These are phyloP conservation scores for Aphis gossypii DNA, from an alignment of 1,140 invertebrate species.

Conservation along the genomic window DNA sequence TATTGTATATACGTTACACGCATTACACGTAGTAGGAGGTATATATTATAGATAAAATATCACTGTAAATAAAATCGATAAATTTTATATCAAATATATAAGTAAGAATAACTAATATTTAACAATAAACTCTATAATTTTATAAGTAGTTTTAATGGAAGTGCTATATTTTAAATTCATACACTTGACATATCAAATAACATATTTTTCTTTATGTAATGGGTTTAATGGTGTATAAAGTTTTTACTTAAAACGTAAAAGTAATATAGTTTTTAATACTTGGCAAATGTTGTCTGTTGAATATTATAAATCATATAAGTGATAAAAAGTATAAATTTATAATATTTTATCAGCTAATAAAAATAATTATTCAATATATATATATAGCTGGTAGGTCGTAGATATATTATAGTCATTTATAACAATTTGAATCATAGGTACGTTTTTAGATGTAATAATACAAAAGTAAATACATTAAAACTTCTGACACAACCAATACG, in stretches of 20 bases:
- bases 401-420: background rate
- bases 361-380: background rate
- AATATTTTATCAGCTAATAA: constrained; percentile 6
- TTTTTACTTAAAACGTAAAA: background rate
- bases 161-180: background rate
- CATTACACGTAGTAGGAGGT: too few species aligned
- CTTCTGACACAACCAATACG: background rate
- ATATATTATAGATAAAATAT: too few species aligned
- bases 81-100: too few species aligned
- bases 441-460: background rate
- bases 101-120: too few species aligned
- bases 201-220: background rate
- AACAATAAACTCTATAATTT: too few species aligned
- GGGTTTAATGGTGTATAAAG: background rate
- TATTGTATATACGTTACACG: too few species aligned
- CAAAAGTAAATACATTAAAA: background rate
- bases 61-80: too few species aligned
- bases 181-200: background rate
- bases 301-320: background rate
- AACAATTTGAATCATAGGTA: background rate
- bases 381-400: background rate
- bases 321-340: background rate
- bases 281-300: background rate
- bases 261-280: background rate
- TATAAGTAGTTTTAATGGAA: too few species aligned